Base-by-base conservation (phyloP, 1,140 invertebrate species). In the Drosophila sproati region DNA sequence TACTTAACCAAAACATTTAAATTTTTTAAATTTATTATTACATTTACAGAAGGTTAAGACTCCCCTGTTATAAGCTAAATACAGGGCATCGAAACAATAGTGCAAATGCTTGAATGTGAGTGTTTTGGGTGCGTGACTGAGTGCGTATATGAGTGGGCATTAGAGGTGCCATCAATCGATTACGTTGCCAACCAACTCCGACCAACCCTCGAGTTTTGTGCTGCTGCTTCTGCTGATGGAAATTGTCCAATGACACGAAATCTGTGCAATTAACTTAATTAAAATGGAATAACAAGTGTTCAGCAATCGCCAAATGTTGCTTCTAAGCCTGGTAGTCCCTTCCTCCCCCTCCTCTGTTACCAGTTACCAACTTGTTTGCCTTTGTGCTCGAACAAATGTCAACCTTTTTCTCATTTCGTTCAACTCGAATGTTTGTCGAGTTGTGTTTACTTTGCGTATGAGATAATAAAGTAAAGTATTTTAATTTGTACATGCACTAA, bases 281-380 rank as follows among this genome's bases (percentile, higher is more conserved):
- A 91, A 91, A 91, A 87, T 87, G 80, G 59, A 91, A 91, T 91
- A 91, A 91, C 87, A 91, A 91, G 87, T 91, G 77, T 75, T 91
- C 74, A 73, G 64, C 62, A 74, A 68, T 72, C 62, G 66, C 71
- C 64, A 73, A 50, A 68, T 82, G 73, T 78, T 75, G 43, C 72
- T 80, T 59, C 54, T 77, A 73, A 61, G 71, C 12, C 35, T 45
- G 39, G 55, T 70, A 61, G 67, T 52, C 37, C 31, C 41, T 37
- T 51, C 3, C 50, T 4, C 48, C 34, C 7, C 71, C 66, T 52
- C 57, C n/a, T 1, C 5, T 1, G 3, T 6, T 20, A 12, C 32
- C 5, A 29, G 31, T 35, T n/a, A 5, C 4, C 41, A 12, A 6
- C 51, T 43, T 88, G 77, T 88, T 88, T 88, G 71, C 78, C 70